Base-by-base conservation (phyloP, 2,113 vertebrate species). In the Antennarius striatus region DNA sequence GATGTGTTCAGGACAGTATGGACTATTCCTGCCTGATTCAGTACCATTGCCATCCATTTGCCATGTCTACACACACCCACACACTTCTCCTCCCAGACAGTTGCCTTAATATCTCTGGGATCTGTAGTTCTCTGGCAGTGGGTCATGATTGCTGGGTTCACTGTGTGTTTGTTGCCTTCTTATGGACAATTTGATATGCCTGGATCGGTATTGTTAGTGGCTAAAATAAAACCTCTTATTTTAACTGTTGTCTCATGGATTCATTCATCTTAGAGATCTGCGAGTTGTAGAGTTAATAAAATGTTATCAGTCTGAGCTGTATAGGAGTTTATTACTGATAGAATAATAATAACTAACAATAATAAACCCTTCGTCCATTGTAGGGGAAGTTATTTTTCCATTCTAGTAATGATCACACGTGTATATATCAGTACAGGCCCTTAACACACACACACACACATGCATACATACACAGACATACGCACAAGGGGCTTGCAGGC, bases 211-310 rank as follows among this genome's bases (percentile, higher is more conserved):
- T 68, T 73, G 51, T 82, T 79, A 61, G 58, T n/a, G 0, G 61
- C 36, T 61, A 60, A 40, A 91, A 88, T 90, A 89, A 91, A 28
- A n/a, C 58, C 43, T 75, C 16, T 70, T 69, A 45, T 63, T 80
- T 47, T 50, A 55, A 63, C 53, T 4, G 5, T 50, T 47, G 40
- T 72, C 42, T 58, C 32, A 7, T 36, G 32, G 32, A 36, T 36
- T 36, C 32, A 36, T 36, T 36, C 7, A 36, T 36, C 32, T 36
- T 36, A 36, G 7, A 4, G 32, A 36, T 36, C 32, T 36, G 32
- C 2, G 7, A 7, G 32, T 36, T 7, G 7, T 36, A 36, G 4
- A 36, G 5, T 36, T 5, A 2, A 36, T 5, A 36, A 36, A 36
- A 36, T 36, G 7, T 1, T 36, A 5, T 36, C 32, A 36, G 22